A percentile compares a stretch with the other conserved stretches of the same genome.
phyloP scores from a whole-genome alignment of 2,888 invertebrate genomes.

The Zeuzera pyrina region DNA sequence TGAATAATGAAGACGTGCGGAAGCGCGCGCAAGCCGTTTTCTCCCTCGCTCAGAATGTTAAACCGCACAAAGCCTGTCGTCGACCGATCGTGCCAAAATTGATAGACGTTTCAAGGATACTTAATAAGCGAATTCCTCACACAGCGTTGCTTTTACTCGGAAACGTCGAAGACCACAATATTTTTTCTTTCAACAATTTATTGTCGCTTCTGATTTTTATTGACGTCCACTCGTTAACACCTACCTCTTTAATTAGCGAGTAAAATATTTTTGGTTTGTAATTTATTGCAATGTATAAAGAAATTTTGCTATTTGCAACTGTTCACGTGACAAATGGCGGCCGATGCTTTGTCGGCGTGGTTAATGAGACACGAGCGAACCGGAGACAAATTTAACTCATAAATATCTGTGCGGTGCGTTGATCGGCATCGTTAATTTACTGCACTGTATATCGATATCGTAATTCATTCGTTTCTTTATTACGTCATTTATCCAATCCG shows the following conservation, averaged over 20 bases:
- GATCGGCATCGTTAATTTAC: slow-evolving; percentile 61
- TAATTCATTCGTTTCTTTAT: slow-evolving; percentile 55
- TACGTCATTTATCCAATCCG: slow-evolving; percentile 33
- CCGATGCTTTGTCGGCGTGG: slow-evolving; percentile 55
- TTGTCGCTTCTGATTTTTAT: slow-evolving; percentile 19
- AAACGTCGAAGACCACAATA: slow-evolving; percentile 19
- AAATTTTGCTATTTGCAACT: slow-evolving; percentile 58
- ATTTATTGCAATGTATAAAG: slow-evolving; percentile 27
- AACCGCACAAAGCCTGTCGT: slow-evolving; percentile 2
- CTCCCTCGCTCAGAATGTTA: slow-evolving; percentile 4
- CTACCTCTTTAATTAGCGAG: neutral
- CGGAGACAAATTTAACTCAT: slow-evolving; percentile 64
- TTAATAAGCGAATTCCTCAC: slow-evolving; percentile 38
- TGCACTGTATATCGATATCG: slow-evolving; percentile 50
- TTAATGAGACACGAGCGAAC: slow-evolving; percentile 56
- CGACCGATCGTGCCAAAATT: slow-evolving; percentile 21
- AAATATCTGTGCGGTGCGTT: slow-evolving; percentile 59
- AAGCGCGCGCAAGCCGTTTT: slow-evolving; percentile 10
- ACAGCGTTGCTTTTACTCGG: slow-evolving; percentile 25
- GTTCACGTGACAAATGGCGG: slow-evolving; percentile 55
- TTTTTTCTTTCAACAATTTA: no score
- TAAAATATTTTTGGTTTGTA: neutral
- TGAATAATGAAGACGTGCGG: slow-evolving; percentile 14
- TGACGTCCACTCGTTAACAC: neutral
- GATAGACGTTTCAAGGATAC: slow-evolving; percentile 32